phyloP scores from a whole-genome alignment of 2,797 vertebrate genomes.

The Lithobates pipiens region DNA sequence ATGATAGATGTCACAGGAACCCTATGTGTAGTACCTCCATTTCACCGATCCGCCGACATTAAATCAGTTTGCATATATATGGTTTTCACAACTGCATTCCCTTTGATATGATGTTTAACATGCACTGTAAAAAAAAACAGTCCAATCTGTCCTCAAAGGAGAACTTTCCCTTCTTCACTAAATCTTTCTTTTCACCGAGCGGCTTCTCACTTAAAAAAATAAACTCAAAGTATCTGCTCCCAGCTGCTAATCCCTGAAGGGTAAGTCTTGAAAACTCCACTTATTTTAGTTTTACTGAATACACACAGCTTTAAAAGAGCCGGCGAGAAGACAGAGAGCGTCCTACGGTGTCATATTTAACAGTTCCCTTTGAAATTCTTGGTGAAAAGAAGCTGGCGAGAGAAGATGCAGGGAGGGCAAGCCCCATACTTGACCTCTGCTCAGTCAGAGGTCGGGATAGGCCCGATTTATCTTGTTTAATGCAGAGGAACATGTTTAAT shows the following conservation, averaged over 20 bases:
- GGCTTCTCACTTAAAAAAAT: slow-evolving; percentile 30
- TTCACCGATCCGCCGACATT: slow-evolving; percentile 9
- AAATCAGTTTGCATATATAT: slow-evolving; percentile 29
- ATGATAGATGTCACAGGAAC: slow-evolving; percentile 3
- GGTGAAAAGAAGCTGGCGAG: slow-evolving; percentile 71
- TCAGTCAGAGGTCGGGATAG: slow-evolving; percentile 60
- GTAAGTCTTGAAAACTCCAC: slow-evolving; percentile 60
- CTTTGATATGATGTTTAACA: slow-evolving; percentile 43
- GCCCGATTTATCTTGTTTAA: slow-evolving; percentile 59
- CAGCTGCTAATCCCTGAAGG: slow-evolving; percentile 64
- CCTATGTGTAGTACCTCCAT: background rate
- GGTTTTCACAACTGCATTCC: background rate
- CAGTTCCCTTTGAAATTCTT: slow-evolving; percentile 73
- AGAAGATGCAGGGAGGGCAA: slow-evolving; percentile 68
- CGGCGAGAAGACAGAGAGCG: slow-evolving; percentile 68
- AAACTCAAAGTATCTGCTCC: slow-evolving; percentile 54
- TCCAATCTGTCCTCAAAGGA: slow-evolving; percentile 23
- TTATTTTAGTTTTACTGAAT: slow-evolving; percentile 66
- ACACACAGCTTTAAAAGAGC: slow-evolving; percentile 66
- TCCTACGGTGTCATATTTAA: slow-evolving; percentile 70
- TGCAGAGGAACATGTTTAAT: slow-evolving; percentile 24
- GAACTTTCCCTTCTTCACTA: slow-evolving; percentile 24
- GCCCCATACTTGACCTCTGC: slow-evolving; percentile 72
- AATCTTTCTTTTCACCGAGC: slow-evolving; percentile 35
- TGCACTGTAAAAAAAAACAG: slow-evolving; percentile 10